A percentile compares a stretch with the other conserved stretches of the same genome.
Evolutionary conservation across 2,797 vertebrate genomes (phyloP).

Genomic region (Cyclopterus lumpus): DNA sequence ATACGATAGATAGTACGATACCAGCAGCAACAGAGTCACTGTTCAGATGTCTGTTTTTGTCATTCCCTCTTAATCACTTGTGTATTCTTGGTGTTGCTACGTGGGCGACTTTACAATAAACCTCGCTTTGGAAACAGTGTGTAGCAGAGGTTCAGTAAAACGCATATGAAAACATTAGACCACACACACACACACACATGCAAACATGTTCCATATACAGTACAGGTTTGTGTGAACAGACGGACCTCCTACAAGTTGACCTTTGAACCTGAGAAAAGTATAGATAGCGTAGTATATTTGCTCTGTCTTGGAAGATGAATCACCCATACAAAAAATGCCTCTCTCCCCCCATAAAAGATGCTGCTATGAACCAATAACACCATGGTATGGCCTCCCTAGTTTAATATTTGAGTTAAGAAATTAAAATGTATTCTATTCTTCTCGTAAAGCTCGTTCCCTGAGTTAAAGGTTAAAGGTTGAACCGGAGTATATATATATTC

Average conservation of each 20-base stretch:
- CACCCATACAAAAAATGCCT: conserved; percentile 36
- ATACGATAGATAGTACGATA: neutral
- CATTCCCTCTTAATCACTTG: neutral
- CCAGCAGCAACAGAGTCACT: neutral
- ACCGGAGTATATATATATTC: conserved; percentile 17
- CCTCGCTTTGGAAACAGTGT: conserved; percentile 22
- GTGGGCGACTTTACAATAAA: conserved; percentile 40
- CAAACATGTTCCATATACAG: conserved; percentile 37
- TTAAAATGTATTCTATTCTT: conserved; percentile 2
- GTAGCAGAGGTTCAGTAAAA: conserved; percentile 16
- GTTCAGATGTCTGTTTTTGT: neutral
- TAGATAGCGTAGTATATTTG: conserved; percentile 63
- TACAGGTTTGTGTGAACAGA: conserved; percentile 26
- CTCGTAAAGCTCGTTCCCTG: conserved; percentile 3
- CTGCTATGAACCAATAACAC: conserved; percentile 37
- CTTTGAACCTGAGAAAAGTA: conserved; percentile 38
- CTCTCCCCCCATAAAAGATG: conserved; percentile 47
- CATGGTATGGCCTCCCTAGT: neutral
- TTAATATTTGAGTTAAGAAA: neutral
- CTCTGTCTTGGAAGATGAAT: conserved; percentile 49
- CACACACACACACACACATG: conserved; percentile 32
- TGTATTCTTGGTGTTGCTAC: conserved; percentile 9
- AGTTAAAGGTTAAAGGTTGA: conserved; percentile 1
- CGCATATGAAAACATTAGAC: conserved; percentile 41
- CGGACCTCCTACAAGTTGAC: conserved; percentile 64